Percentiles rank a stretch among this genome's conserved stretches.
Conservation (phyloP, 1,140 invertebrate species). For the Brachystomella parvula region DNA sequence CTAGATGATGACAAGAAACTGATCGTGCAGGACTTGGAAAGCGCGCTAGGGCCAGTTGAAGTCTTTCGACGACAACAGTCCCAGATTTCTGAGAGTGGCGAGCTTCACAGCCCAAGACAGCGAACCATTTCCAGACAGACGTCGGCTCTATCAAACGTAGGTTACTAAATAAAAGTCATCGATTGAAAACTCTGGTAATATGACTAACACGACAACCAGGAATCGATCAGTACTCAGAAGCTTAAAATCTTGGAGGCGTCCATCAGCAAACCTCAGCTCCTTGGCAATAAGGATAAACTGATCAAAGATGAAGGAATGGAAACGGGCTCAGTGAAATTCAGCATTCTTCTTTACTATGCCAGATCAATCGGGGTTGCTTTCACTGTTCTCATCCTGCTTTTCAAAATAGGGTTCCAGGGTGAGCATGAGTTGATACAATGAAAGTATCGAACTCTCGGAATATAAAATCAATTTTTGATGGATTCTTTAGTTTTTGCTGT, state of each 20-base stretch:
- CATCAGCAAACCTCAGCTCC: neutral
- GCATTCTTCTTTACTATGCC: constrained; percentile 82
- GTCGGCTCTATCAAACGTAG: too few species aligned
- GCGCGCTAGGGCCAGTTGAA: constrained; percentile 41
- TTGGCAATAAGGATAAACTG: constrained; percentile 53
- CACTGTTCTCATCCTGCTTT: constrained; percentile 63
- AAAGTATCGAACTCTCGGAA: neutral
- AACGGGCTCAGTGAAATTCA: constrained; percentile 81
- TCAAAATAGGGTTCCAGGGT: constrained; percentile 79
- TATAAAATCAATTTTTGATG: neutral
- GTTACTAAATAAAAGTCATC: too few species aligned
- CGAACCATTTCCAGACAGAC: neutral
- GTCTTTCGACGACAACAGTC: neutral
- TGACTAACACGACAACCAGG: constrained; percentile 38
- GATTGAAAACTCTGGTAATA: constrained; percentile 31
- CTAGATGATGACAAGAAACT: constrained; percentile 25
- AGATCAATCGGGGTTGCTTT: constrained; percentile 70
- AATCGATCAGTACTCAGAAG: neutral
- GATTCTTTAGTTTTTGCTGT: constrained; percentile 23
- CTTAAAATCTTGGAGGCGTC: neutral
- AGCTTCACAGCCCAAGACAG: neutral
- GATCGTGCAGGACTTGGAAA: constrained; percentile 41
- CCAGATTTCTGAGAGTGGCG: neutral
- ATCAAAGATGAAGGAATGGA: constrained; percentile 82
- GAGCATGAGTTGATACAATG: constrained; percentile 36